Evolutionary conservation across 2,888 invertebrate genomes (phyloP), one percentile per base, ranked within the genome.

Genomic region (Phlogophora meticulosa): DNA sequence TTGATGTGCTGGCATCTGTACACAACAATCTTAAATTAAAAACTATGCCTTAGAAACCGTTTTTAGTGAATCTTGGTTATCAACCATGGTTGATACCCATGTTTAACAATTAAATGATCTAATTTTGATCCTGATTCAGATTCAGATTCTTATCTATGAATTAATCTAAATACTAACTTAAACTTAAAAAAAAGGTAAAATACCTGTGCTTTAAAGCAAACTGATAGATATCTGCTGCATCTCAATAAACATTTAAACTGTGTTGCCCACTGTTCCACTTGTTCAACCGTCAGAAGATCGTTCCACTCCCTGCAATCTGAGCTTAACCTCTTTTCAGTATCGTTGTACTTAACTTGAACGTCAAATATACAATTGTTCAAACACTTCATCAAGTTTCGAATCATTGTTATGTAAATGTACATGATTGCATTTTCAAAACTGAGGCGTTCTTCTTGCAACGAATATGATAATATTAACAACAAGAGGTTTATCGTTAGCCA

Each of bases 151-250:
- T n/a, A n/a, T n/a, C n/a, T n/a, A n/a, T n/a, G n/a, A n/a, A n/a
- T n/a, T n/a, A n/a, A n/a, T n/a, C n/a, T n/a, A n/a, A n/a, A n/a
- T n/a, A n/a, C n/a, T n/a, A n/a, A n/a, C n/a, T n/a, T n/a, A n/a
- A n/a, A n/a, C n/a, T n/a, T n/a, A n/a, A n/a, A n/a, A n/a, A n/a
- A n/a, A 4, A n/a, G 7, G 9, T 17, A 15, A 34, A n/a, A n/a
- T 61, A 71, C 71, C 71, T 71, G 71, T 32, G 36, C 15, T 1
- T 36, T 52, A 38, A 46, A 71, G 22, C 56, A 57, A 0, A 1
- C 2, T 0, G 71, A 65, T 11, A 76, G 40, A 10, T 49, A 51
- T 13, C 36, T 73, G 24, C 57, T 53, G 38, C 72, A 66, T 13
- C 13, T 61, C n/a, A 64, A 17, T 13, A 77, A 45, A 24, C 22